These are phyloP conservation scores for Drosophila neonasuta DNA, from an alignment of 2,888 invertebrate genomes.

Conservation along the genomic window DNA sequence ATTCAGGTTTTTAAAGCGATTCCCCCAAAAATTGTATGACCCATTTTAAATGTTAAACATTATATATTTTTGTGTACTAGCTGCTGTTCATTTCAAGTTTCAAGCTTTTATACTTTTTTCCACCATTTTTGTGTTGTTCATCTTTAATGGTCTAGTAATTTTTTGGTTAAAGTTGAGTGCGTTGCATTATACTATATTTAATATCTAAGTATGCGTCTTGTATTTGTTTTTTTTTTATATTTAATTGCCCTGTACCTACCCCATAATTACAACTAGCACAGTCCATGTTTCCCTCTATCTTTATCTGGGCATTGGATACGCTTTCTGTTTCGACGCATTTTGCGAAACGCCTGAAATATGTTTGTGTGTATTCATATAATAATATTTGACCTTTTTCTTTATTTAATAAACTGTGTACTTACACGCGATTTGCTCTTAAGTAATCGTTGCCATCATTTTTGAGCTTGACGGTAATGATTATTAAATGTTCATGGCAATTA, in stretches of 20 bases:
- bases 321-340: constrained; percentile 15
- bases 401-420: background rate
- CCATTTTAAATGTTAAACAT: constrained; percentile 5
- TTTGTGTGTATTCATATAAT: background rate
- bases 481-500: constrained; percentile 3
- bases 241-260: constrained; percentile 14
- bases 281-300: background rate
- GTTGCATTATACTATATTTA: constrained; percentile 12
- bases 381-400: constrained; percentile 5
- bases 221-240: background rate
- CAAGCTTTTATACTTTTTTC: constrained; percentile 2
- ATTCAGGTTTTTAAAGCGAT: constrained; percentile 15
- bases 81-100: constrained; percentile 9
- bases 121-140: constrained; percentile 4
- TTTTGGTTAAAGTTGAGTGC: constrained; percentile 19
- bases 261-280: constrained; percentile 17
- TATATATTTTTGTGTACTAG: background rate
- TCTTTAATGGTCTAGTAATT: constrained; percentile 15
- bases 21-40: constrained; percentile 10
- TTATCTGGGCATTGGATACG: background rate
- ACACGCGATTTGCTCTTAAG: constrained; percentile 4
- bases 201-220: constrained; percentile 4
- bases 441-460: constrained; percentile 1
- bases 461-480: constrained; percentile 9
- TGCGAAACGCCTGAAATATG: background rate